Evolutionary conservation across 1,140 invertebrate species (phyloP), one percentile per base, ranked within the genome.

Genomic region (Arion vulgaris): DNA sequence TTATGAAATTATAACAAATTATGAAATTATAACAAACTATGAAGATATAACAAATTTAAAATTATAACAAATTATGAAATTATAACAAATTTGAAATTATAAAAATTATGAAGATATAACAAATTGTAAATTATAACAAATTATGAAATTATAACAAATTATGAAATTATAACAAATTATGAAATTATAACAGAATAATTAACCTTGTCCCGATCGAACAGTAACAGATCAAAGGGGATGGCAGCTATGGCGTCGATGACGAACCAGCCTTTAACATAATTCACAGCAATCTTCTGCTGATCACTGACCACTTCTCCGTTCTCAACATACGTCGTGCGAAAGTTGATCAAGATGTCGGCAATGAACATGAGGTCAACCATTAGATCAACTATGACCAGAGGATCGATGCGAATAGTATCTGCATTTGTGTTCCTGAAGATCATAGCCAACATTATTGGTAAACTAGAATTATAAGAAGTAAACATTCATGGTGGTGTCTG

Each of bases 311-410:
- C 92, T 83, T 93, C 92, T 1, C 92, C 92, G 86, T 89, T 90
- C 68, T 91, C 88, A 28, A 93, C 85, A 84, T 90, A 93, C 1
- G 92, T 93, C 11, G 92, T 93, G 69, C 92, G 86, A 83, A 93
- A 93, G 87, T 92, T 93, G 79, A 93, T 93, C 72, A 93, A 85
- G 84, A 93, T 92, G 86, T 93, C 92, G 1, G 89, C 89, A 79
- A 93, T 91, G 82, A 93, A 93, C 90, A 92, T 92, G 17, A 92
- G 81, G 84, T 93, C 92, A n/a, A 93, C 91, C 79, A 92, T 89
- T 15, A 92, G 84, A 85, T 93, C 92, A 26, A 92, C 90, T 39
- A 92, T 89, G 19, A 92, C 91, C 41, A 93, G 86, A 11, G 91
- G 91, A 81, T 92, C 91, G 17, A 90, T 89, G 57, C 84, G 80